Conservation (phyloP, 2,113 vertebrate genomes). For the Kryptolebias marmoratus region DNA sequence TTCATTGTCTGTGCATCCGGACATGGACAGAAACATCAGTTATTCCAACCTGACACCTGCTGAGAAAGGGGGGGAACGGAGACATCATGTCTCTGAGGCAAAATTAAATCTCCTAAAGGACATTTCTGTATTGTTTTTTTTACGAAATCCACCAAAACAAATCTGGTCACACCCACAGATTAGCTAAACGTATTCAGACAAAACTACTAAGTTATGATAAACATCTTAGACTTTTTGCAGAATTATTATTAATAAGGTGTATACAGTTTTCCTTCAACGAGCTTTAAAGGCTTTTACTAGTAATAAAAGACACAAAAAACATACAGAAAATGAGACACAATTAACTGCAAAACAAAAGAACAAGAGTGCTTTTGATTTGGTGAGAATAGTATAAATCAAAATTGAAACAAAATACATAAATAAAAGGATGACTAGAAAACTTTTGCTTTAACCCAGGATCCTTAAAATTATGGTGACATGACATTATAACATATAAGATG, state of each 20-base stretch:
- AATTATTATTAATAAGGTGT: neutral
- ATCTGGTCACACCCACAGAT: neutral
- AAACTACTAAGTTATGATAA: neutral
- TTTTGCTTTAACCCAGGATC: too few species aligned
- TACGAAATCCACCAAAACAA: neutral
- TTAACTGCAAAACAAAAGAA: neutral
- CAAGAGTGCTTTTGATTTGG: too few species aligned
- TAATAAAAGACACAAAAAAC: neutral
- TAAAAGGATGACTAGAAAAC: too few species aligned
- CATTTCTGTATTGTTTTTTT: conserved; percentile 3
- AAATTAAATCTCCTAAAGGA: neutral
- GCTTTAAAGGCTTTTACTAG: neutral
- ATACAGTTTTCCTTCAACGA: neutral
- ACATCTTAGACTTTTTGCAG: neutral
- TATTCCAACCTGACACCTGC: conserved; percentile 19
- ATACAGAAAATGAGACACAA: neutral
- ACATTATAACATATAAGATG: too few species aligned
- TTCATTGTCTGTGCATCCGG: conserved; percentile 21
- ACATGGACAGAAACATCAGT: conserved; percentile 39
- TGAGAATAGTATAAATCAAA: too few species aligned
- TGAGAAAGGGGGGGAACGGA: neutral
- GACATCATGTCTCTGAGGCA: conserved; percentile 1
- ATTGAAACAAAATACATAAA: too few species aligned
- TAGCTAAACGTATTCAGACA: neutral
- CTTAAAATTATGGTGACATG: too few species aligned